These are phyloP conservation scores for Heliconius ismenius DNA, from an alignment of 2,888 invertebrate species.

Conservation along the genomic window DNA sequence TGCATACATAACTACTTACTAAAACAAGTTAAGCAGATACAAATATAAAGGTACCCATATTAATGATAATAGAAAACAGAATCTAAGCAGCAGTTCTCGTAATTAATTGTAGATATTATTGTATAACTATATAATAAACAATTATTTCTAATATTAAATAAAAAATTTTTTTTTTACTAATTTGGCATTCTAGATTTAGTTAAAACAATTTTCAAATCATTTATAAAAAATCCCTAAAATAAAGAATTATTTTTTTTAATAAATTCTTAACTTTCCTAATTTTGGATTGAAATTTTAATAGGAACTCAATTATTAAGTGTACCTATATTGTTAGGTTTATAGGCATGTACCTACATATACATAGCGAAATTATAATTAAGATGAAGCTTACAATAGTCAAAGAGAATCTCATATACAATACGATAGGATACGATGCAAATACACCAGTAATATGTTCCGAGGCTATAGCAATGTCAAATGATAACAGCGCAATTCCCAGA, in stretches of 20 bases:
- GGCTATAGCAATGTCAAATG: constrained; percentile 38
- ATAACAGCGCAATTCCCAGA: constrained; percentile 39
- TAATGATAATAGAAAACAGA: background rate
- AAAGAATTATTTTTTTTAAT: too few relatives aligned
- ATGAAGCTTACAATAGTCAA: constrained; percentile 5
- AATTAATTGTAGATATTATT: too few relatives aligned
- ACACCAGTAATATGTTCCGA: constrained; percentile 10
- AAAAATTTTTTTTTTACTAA: too few relatives aligned
- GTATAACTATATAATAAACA: background rate
- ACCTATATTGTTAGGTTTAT: background rate
- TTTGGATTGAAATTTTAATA: background rate
- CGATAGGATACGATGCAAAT: background rate
- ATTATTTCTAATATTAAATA: background rate
- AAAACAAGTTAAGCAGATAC: background rate
- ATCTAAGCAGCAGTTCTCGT: background rate
- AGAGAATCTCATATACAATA: background rate
- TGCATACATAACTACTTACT: constrained; percentile 9
- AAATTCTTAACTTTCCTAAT: background rate
- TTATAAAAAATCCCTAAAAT: too few relatives aligned
- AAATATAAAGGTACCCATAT: background rate
- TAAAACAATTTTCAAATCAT: too few relatives aligned
- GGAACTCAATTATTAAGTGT: background rate
- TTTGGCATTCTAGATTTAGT: too few relatives aligned
- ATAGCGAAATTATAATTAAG: constrained; percentile 5
- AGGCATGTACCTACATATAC: background rate